Evolutionary conservation across 2,888 invertebrate genomes (phyloP), one percentile per base, ranked within the genome.

Genomic region (Microctonus brassicae): DNA sequence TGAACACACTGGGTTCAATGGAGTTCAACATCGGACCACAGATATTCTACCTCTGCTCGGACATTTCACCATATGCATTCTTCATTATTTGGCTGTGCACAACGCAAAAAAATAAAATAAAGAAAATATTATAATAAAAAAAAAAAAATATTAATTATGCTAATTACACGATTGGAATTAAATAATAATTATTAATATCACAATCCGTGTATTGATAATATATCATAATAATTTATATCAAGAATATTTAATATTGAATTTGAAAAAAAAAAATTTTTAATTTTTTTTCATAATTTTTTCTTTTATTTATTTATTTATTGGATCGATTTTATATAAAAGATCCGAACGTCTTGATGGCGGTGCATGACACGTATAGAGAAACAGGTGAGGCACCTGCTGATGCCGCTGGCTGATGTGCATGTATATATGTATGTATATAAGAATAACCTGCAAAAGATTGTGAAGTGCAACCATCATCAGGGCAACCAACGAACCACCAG

Each of bases 301-400:
- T 47, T n/a, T n/a, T n/a, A n/a, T n/a, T n/a, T n/a, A n/a, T n/a
- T n/a, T 47, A 13, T n/a, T n/a, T 39, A n/a, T 47, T 7, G 17
- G 17, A 17, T 17, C 1, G 6, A 47, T 47, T 47, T 20, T 20
- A 47, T 17, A 47, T 47, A 7, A 20, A 20, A 47, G 17, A 47
- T 47, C 3, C 17, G 9, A 6, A 26, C 13, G 24, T 10, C 2
- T 55, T 26, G 55, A 55, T 55, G 47, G 55, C 55, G 24, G 55
- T 33, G 33, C 2, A 22, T 26, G 29, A 33, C 29, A 26, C 22
- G 26, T 24, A 26, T 22, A 11, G 0, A 47, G 83, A 80, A 86
- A 86, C 87, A 86, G 86, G 86, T 86, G 86, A 81, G 80, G 83
- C 86, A 87, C 86, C 86, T 86, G 86, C 85, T 77, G 70, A 33